Base-by-base conservation (phyloP, 2,797 vertebrate genomes). In the Orientallactaga sibirica region DNA sequence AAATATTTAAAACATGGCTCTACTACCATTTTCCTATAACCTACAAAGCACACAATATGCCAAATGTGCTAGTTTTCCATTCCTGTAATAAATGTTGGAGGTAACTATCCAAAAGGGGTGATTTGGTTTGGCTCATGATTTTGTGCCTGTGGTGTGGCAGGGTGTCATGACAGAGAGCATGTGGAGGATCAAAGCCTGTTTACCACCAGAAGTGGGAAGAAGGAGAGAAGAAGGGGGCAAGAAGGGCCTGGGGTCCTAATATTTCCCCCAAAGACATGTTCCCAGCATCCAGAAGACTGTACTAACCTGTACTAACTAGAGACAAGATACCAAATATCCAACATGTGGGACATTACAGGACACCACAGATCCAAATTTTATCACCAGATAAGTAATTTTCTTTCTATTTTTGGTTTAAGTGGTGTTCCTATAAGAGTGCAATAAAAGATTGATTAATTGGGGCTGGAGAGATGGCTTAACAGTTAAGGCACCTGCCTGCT, bases 321-420 rank as follows among this genome's bases (percentile, higher is more conserved):
- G 7, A 37, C 11, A 79, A 73, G 64, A 11, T 16, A 58, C 6
- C 62, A 75, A 74, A 19, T 8, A 27, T 81, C 67, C 48, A 66
- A n/a, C 66, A 86, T n/a, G 19, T 22, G 58, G 11, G 12, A 15
- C 4, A 67, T 9, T 8, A 16, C 16, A 33, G 18, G 24, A 64
- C 24, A 41, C 24, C 22, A 27, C 14, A 52, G 29, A 33, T 20
- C 4, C 29, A 41, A 37, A 58, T 14, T 52, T 16, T 25, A 41
- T 16, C 4, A 67, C n/a, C n/a, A 80, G 29, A 41, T 41, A 76
- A 62, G 11, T 61, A 14, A 78, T 64, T 83, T 89, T 68, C 7
- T 66, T 90, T 43, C 11, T 18, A 73, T 67, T 92, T 94, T 52
- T 62, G 15, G 58, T 71, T 82, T 22, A 87, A 27, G 27, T 74